A percentile compares a stretch with the other conserved stretches of the same genome.
Conservation (phyloP, 92 coral and sea anemone genomes). For the Zoanthus solanderi region DNA sequence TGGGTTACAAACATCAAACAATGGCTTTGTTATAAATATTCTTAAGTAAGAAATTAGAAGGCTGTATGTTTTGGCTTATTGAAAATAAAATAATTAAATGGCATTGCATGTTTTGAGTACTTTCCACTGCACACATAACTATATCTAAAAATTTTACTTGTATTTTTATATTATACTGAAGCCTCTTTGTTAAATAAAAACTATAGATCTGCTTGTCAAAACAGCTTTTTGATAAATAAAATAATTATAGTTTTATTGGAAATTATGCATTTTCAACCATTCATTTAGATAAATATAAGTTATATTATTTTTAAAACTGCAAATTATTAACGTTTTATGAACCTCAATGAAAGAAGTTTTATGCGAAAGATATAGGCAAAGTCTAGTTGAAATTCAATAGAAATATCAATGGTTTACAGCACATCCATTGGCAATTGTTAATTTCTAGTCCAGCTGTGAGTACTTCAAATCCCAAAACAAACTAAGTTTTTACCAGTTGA, state of each 20-base stretch:
- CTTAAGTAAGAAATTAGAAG: too few species aligned
- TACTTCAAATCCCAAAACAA: constrained; percentile 9
- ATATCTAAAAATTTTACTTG: too few species aligned
- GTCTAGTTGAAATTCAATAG: not conserved
- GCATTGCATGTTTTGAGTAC: too few species aligned
- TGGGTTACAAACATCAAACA: not conserved
- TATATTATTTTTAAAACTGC: too few species aligned
- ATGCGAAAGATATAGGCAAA: not conserved
- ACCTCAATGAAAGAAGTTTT: not conserved
- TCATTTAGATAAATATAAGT: not conserved
- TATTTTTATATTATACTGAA: too few species aligned
- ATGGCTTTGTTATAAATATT: too few species aligned
- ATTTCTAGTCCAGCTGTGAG: not conserved
- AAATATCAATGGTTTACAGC: not conserved
- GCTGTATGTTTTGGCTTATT: too few species aligned
- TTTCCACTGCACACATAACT: too few species aligned
- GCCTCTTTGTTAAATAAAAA: too few species aligned
- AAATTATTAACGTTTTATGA: not conserved
- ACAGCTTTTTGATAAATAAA: not conserved
- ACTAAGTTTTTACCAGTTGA: not conserved
- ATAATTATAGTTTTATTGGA: not conserved
- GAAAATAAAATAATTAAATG: too few species aligned
- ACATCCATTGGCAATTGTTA: not conserved
- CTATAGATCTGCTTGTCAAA: too few species aligned
- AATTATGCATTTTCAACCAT: too few species aligned